Evolutionary conservation across 2,797 vertebrate species (phyloP), one percentile per base, ranked within the genome.

Genomic region (Zalophus californianus): DNA sequence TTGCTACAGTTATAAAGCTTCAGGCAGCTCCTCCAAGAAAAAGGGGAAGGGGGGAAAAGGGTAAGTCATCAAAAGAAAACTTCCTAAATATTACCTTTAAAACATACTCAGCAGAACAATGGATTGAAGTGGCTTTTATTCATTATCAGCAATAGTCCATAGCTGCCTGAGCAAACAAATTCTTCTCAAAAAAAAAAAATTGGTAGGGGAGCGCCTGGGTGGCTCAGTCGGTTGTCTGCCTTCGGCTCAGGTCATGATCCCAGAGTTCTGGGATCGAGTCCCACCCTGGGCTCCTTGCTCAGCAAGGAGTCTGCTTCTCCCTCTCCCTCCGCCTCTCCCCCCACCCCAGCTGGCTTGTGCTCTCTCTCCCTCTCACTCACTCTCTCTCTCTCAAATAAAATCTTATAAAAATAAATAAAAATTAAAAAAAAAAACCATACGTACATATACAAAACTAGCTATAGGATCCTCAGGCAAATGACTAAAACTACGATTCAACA

Each of bases 71-170:
- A 83, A 86, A 41, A 83, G 38, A 83, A 95, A 95, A 95, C 4
- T 4, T 92, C 10, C 9, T 54, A 91, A 96, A 79, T 48, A 95
- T 52, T 82, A 83, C 52, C 38, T 94, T 97, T 93, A 97, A 89
- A 95, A 97, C 29, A 79, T 64, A 96, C 14, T 86, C 35, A 25
- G 79, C 25, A 89, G 23, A 97, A 97, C 12, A 97, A 90, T n/a
- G 20, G 21, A 58, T 23, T 86, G 25, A 89, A 87, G 60, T 56
- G 29, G 54, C 58, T 84, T 92, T 96, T 93, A 96, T 54, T 93
- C n/a, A 80, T 75, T 75, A 80, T 41, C 83, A 97, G 13, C 91
- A 87, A 50, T 29, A 92, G 15, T 18, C 58, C 27, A 78, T 50
- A 90, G 86, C n/a, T 88, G 48, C 27, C 41, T 91, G 32, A 91